Percentiles rank a stretch among this genome's conserved stretches.
Evolutionary conservation across 2,113 vertebrate species (phyloP).

Genomic region (Sylvietta virens): DNA sequence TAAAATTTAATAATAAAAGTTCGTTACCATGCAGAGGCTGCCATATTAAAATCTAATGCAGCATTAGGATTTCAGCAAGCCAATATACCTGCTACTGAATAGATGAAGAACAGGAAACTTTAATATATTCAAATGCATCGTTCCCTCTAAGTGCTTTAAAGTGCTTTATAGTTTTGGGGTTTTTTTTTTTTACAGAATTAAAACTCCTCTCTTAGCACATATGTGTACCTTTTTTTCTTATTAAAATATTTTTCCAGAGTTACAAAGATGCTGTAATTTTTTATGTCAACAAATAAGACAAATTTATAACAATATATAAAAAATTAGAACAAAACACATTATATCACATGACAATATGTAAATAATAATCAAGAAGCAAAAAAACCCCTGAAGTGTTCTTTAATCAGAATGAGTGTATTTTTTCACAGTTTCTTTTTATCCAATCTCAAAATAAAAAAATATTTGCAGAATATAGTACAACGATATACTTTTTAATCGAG

Average conservation of each 20-base stretch:
- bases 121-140: neutral
- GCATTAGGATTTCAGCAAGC: neutral
- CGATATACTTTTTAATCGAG: neutral
- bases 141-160: neutral
- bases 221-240: neutral
- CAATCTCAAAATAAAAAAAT: neutral
- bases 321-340: neutral
- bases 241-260: neutral
- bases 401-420: neutral
- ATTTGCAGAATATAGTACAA: neutral
- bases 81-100: neutral
- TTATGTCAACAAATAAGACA: neutral
- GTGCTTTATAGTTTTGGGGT: rapidly evolving
- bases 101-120: neutral
- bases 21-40: neutral
- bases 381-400: neutral
- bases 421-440: neutral
- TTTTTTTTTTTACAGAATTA: neutral
- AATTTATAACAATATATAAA: neutral
- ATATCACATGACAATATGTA: neutral
- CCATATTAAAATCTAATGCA: neutral
- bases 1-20: neutral
- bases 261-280: neutral
- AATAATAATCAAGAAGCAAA: neutral
- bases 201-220: neutral